Base-by-base conservation (phyloP, 2,797 vertebrate genomes). In the Phalloptychus januarius region DNA sequence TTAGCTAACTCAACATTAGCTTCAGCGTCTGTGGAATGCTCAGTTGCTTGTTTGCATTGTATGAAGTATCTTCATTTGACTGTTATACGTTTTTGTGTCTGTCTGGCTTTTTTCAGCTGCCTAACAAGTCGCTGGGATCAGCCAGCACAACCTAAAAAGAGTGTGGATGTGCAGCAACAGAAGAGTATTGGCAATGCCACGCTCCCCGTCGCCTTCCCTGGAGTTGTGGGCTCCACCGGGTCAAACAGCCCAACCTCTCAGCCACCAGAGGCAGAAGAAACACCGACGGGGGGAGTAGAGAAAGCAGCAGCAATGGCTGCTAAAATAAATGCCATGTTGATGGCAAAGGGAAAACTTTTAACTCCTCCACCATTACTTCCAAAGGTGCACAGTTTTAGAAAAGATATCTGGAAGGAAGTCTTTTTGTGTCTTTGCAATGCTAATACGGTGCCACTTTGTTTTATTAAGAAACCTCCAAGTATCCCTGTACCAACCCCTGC, bases 311-410 rank as follows among this genome's bases (percentile, higher is more conserved):
- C 96, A 2, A 96, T 96, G 94, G 96, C 96, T 52, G 96, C 96
- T 50, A 96, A 96, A 85, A 96, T 96, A 77, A 96, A 96, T 52
- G 95, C 95, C 46, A 96, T 96, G 96, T 81, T 96, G 44, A 95
- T 96, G 95, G 96, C 96, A n/a, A 96, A 96, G 89, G 96, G 96
- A 74, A 96, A 96, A 83, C 91, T 96, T 5, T 88, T 96, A 85
- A 94, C 94, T 28, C 94, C 95, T 52, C 95, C 94, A n/a, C 95
- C 96, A 0, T 90, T 96, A 87, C 94, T 94, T 46, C 89, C 94
- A 85, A 96, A 96, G 95, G 96, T 96, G 38, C 16, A 31, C 67
- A 3, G 31, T 83, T 58, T 73, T 20, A 10, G 33, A 61, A 31
- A 61, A 36, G 18, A 18, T 20, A 1, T 28, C 1, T 63, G 20